Conservation (phyloP, 1,140 invertebrate species). For the Maniola jurtina region DNA sequence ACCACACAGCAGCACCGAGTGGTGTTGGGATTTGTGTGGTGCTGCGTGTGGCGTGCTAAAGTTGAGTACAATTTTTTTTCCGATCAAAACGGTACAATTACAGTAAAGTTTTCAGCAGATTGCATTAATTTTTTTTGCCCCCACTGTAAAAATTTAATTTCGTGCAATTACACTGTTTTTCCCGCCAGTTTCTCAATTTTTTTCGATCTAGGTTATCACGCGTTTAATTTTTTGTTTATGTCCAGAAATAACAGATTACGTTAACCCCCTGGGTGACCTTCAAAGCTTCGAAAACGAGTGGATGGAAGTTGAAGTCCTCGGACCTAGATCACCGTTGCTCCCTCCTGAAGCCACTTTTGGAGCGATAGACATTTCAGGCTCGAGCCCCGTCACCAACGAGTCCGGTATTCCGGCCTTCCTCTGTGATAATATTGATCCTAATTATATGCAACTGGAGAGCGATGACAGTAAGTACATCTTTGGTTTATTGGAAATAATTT, state of each 20-base stretch:
- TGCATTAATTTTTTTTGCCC: too few relatives aligned
- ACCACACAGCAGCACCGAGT: too few relatives aligned
- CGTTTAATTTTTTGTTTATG: constrained; percentile 9
- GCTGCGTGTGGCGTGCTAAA: too few relatives aligned
- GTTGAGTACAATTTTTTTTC: too few relatives aligned
- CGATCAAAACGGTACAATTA: too few relatives aligned
- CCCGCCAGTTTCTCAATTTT: too few relatives aligned
- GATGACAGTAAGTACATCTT: constrained; percentile 74
- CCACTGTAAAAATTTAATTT: too few relatives aligned
- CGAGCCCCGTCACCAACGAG: constrained; percentile 69
- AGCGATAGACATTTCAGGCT: constrained; percentile 65
- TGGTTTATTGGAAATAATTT: not conserved
- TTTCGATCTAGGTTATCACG: not conserved
- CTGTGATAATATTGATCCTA: constrained; percentile 80
- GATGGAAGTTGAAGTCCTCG: constrained; percentile 90
- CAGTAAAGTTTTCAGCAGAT: too few relatives aligned
- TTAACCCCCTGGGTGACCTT: constrained; percentile 83
- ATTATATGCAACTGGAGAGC: constrained; percentile 77
- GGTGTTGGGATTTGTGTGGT: too few relatives aligned
- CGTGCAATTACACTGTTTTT: too few relatives aligned
- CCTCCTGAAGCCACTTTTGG: constrained; percentile 43
- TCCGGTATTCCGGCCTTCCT: constrained; percentile 82
- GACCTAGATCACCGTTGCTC: constrained; percentile 81
- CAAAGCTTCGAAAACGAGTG: constrained; percentile 93
- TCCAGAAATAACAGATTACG: constrained; percentile 78